Evolutionary conservation across 2,888 invertebrate species (phyloP), one percentile per base, ranked within the genome.

Genomic region (Cyclophora punctaria): DNA sequence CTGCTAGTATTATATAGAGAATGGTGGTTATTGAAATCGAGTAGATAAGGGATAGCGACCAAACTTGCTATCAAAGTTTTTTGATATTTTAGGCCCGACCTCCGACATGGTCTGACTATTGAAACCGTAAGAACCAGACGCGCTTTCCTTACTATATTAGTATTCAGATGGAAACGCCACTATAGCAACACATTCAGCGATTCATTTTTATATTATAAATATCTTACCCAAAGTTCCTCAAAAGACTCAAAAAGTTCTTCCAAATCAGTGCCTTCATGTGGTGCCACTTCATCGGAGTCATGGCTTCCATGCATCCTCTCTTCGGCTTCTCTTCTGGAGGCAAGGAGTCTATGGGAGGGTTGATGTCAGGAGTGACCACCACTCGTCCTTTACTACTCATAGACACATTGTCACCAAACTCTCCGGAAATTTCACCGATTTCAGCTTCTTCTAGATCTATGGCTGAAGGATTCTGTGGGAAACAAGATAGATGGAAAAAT

Each of bases 161-260:
- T 20, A 2, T 20, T 20, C 20, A 20, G 20, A 20, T 20, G 20
- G 20, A 20, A 20, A 20, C 20, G 20, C 20, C 20, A 20, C 20
- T 20, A 20, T 20, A 2, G 20, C 20, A 20, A 20, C 20, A 20
- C 20, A 20, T 20, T 20, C 20, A 20, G 20, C 20, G 20, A 20
- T 20, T 20, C 20, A 20, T 20, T 20, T 20, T 20, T 20, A 20
- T 20, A 20, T 20, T 20, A 20, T 20, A 20, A 2, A 20, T 20
- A 20, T 20, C 20, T 85, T 75, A 94, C 95, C 94, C 93, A 57
- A 93, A 91, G 79, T 96, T 96, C 65, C 96, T 90, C 88, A 94
- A 92, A 90, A 96, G 92, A 91, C 95, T 95, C 48, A 96, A 87
- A 67, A 95, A 94, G 75, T 96, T 96, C 78, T 96, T 97, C 95